Percentiles rank a stretch among this genome's conserved stretches.
These are phyloP conservation scores for Cantharis nigra DNA, from an alignment of 2,888 invertebrate genomes.

Conservation along the genomic window DNA sequence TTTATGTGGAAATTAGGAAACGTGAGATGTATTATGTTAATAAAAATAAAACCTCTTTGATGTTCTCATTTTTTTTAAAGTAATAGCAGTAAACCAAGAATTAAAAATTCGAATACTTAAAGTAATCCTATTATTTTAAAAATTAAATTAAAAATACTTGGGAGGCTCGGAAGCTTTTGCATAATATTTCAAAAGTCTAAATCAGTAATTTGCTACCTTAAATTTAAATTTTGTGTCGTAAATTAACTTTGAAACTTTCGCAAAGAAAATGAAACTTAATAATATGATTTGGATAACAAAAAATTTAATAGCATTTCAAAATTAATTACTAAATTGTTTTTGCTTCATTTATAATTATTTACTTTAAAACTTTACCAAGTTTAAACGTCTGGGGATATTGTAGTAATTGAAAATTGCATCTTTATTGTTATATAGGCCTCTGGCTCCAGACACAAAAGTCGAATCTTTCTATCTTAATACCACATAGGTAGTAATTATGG, in stretches of 20 bases:
- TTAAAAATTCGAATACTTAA: not conserved
- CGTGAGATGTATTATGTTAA: not conserved
- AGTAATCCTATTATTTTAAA: not conserved
- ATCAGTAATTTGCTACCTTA: slow-evolving; percentile 8
- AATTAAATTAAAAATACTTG: slow-evolving; percentile 7
- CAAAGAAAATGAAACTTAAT: slow-evolving; percentile 3
- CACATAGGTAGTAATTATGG: no score
- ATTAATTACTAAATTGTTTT: not conserved
- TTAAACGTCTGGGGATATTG: not conserved
- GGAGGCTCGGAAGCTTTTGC: not conserved
- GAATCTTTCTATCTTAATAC: no score
- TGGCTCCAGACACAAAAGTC: no score
- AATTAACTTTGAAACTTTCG: slow-evolving; percentile 13
- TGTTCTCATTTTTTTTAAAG: not conserved
- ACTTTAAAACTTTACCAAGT: not conserved
- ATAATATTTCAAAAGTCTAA: slow-evolving; percentile 8
- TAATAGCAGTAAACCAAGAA: not conserved
- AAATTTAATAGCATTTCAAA: slow-evolving; percentile 6
- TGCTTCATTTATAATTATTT: not conserved
- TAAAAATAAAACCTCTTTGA: not conserved
- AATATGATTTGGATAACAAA: slow-evolving; percentile 1
- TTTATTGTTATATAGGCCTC: not conserved
- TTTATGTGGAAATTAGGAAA: not conserved
- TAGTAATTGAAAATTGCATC: not conserved
- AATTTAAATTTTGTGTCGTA: slow-evolving; percentile 12